These are phyloP conservation scores for Seriola dumerili DNA, from an alignment of 2,113 vertebrate species.

Conservation along the genomic window DNA sequence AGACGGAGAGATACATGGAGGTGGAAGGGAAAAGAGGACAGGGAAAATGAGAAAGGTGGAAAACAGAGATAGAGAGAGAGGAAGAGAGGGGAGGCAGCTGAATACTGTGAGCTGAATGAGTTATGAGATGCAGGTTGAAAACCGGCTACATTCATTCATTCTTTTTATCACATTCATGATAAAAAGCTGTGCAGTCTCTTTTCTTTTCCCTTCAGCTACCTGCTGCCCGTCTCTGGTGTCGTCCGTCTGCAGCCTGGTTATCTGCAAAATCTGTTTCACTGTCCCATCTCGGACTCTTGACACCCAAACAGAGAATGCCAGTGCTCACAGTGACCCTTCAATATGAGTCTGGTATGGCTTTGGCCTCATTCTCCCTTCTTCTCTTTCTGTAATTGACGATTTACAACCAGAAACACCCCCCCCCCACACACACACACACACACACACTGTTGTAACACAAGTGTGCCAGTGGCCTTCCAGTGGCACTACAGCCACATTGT, in stretches of 20 bases:
- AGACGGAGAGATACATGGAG: conserved; percentile 39
- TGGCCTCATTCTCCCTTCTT: not conserved
- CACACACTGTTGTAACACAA: not conserved
- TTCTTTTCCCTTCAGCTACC: conserved; percentile 52
- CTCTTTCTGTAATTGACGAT: conserved; percentile 13
- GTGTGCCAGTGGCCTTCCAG: conserved; percentile 17
- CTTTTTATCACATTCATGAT: conserved; percentile 69
- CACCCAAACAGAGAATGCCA: conserved; percentile 32
- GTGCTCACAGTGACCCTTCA: conserved; percentile 21
- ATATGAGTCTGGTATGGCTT: conserved; percentile 23
- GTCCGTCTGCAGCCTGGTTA: conserved; percentile 47
- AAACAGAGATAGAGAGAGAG: conserved; percentile 44
- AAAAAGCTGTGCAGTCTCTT: conserved; percentile 54
- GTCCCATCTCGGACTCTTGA: conserved; percentile 7
- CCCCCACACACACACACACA: too few species aligned
- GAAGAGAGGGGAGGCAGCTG: conserved; percentile 51
- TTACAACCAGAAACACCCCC: not conserved
- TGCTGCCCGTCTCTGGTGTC: conserved; percentile 47
- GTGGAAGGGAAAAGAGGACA: conserved; percentile 24
- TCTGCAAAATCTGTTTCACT: conserved; percentile 54
- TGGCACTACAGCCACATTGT: not conserved
- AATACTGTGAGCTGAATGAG: conserved; percentile 70
- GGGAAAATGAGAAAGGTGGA: conserved; percentile 44
- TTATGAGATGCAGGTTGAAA: conserved; percentile 70
- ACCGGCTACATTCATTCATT: conserved; percentile 66